Conservation (phyloP, 2,888 invertebrate species). For the Chrysomela aeneicollis region DNA sequence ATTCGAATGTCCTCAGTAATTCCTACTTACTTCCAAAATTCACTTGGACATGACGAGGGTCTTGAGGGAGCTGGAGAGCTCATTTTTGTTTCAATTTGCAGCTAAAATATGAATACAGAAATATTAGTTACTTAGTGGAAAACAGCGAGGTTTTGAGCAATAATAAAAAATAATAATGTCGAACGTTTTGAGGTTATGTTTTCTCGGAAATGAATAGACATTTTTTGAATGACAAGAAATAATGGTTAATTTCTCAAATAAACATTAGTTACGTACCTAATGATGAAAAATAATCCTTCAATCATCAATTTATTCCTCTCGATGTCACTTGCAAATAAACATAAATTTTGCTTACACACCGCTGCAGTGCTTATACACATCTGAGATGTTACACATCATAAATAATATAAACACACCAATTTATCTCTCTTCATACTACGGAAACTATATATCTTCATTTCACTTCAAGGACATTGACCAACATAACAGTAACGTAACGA, state of each 20-base stretch:
- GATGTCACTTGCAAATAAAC: conserved; percentile 9
- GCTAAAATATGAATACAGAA: neutral
- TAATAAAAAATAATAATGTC: no score
- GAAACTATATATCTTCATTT: conserved; percentile 4
- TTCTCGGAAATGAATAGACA: no score
- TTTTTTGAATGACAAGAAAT: no score
- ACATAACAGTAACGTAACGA: conserved; percentile 6
- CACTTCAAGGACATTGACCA: conserved; percentile 9
- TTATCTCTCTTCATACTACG: neutral
- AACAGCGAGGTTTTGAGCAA: no score
- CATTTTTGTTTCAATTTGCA: conserved; percentile 1
- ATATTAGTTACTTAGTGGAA: no score
- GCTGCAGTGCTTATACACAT: neutral
- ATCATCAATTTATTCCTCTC: neutral
- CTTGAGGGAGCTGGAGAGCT: conserved; percentile 5
- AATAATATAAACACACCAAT: no score
- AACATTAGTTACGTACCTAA: neutral
- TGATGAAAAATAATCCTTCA: neutral
- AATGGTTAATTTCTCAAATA: neutral
- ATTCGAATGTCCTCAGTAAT: conserved; percentile 3
- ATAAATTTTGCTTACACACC: neutral
- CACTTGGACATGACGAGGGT: conserved; percentile 8
- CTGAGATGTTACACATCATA: neutral
- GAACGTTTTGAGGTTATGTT: no score
- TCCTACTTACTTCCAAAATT: conserved; percentile 9